Percentiles rank a stretch among this genome's conserved stretches.
Conservation (phyloP, 2,888 invertebrate genomes). For the Agapetus fuscipes region DNA sequence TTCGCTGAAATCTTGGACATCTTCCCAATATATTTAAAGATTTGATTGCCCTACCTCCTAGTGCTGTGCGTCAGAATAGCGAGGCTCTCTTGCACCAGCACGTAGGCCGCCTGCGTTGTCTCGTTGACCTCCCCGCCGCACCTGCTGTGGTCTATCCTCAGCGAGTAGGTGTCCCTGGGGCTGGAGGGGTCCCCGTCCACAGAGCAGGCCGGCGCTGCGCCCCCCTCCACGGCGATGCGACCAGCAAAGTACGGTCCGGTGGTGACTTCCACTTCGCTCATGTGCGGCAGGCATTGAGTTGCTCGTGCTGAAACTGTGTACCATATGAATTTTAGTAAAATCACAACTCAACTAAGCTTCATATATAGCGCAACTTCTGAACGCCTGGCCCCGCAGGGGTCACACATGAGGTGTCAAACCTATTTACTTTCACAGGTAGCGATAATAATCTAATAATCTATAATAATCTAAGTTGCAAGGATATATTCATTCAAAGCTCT, state of each 20-base stretch:
- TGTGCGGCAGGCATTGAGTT: slow-evolving; percentile 68
- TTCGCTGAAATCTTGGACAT: too few relatives aligned
- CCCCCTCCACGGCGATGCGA: slow-evolving; percentile 64
- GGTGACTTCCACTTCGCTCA: slow-evolving; percentile 73
- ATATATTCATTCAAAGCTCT: too few relatives aligned
- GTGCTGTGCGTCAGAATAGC: slow-evolving; percentile 77
- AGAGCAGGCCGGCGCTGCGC: slow-evolving; percentile 61
- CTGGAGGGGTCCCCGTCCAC: slow-evolving; percentile 66
- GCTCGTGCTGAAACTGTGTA: slow-evolving; percentile 72
- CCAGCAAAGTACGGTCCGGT: slow-evolving; percentile 76
- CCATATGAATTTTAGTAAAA: too few relatives aligned
- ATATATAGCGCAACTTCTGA: too few relatives aligned
- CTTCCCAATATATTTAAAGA: too few relatives aligned
- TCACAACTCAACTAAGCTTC: too few relatives aligned
- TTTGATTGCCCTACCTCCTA: too few relatives aligned
- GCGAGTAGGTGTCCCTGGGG: slow-evolving; percentile 60
- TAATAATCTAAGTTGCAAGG: too few relatives aligned
- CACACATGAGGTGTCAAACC: too few relatives aligned
- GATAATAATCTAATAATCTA: too few relatives aligned
- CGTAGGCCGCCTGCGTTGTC: slow-evolving; percentile 71
- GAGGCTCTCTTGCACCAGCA: slow-evolving; percentile 73
- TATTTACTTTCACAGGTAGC: too few relatives aligned
- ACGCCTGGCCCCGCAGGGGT: too few relatives aligned
- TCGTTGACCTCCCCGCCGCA: slow-evolving; percentile 69
- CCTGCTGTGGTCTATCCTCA: slow-evolving; percentile 62